phyloP scores from a whole-genome alignment of 92 coral and sea anemone genomes.

The Porites divaricata region DNA sequence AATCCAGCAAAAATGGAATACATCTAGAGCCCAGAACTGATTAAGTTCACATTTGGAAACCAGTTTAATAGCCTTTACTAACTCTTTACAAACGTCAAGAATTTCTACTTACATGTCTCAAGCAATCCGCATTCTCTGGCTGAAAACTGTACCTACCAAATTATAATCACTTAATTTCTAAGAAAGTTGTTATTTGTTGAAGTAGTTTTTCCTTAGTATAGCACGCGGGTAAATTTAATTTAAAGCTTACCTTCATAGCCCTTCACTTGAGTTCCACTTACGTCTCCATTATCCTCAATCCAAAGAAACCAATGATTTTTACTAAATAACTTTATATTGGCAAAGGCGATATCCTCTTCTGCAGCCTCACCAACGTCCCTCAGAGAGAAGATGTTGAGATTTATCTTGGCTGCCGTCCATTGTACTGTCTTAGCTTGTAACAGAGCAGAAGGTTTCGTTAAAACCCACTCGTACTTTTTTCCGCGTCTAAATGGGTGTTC shows the following conservation, averaged over 20 bases:
- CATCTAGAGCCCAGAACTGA: too few relatives aligned
- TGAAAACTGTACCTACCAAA: background rate
- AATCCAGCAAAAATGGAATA: too few relatives aligned
- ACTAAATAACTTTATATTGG: slow-evolving; percentile 27
- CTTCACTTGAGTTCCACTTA: slow-evolving; percentile 35
- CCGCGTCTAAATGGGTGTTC: slow-evolving; percentile 9
- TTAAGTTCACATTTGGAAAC: too few relatives aligned
- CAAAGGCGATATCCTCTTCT: slow-evolving; percentile 1
- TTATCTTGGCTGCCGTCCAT: slow-evolving; percentile 41
- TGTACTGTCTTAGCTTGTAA: slow-evolving; percentile 29
- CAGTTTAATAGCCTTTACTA: background rate
- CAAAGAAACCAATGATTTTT: slow-evolving; percentile 52
- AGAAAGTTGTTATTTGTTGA: background rate
- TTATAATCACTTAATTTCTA: too few relatives aligned
- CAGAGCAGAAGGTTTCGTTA: slow-evolving; percentile 28
- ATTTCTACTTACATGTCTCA: background rate
- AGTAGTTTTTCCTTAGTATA: too few relatives aligned
- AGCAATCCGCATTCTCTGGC: background rate
- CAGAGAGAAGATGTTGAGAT: slow-evolving; percentile 32
- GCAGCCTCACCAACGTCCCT: background rate
- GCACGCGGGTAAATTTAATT: too few relatives aligned
- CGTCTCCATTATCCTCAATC: slow-evolving; percentile 38
- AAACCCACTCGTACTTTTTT: slow-evolving; percentile 14
- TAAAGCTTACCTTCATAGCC: slow-evolving; percentile 18
- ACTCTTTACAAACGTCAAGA: too few relatives aligned